Evolutionary conservation across 2,888 invertebrate genomes (phyloP).

Genomic region (Pedicia rivosa): DNA sequence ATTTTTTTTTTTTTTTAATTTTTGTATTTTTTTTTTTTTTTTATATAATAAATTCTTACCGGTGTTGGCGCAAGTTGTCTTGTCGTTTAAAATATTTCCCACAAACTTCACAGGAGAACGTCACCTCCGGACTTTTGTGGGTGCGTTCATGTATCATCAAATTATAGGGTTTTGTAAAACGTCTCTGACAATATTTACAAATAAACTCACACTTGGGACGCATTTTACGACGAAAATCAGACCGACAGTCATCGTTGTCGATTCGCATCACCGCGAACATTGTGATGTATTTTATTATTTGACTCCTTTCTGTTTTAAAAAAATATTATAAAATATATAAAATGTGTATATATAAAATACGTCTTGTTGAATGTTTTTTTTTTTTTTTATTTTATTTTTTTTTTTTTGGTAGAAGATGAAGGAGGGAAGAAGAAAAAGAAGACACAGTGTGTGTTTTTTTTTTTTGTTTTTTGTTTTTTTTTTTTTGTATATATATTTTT

Average conservation of each 20-base stretch:
- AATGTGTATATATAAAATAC: no score
- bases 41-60: conserved; percentile 37
- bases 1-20: conserved; percentile 2
- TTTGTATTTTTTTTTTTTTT: no score
- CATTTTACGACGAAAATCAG: conserved; percentile 77
- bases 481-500: no score
- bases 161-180: conserved; percentile 98
- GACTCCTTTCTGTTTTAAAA: no score
- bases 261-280: conserved; percentile 86
- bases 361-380: no score
- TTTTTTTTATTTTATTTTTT: no score
- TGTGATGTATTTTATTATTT: conserved; percentile 29
- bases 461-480: no score
- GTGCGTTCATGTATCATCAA: conserved; percentile 97
- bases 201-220: conserved; percentile 94
- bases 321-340: no score
- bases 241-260: conserved; percentile 70
- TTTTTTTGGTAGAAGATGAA: no score
- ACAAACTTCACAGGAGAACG: conserved; percentile 95
- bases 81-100: conserved; percentile 96
- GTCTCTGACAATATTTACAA: conserved; percentile 93
- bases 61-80: conserved; percentile 90
- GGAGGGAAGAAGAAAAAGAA: no score
- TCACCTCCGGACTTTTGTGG: conserved; percentile 91
- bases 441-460: no score